Percentiles rank a stretch among this genome's conserved stretches.
These are phyloP conservation scores for Phyto melanocephala DNA, from an alignment of 2,888 invertebrate species.

Conservation along the genomic window DNA sequence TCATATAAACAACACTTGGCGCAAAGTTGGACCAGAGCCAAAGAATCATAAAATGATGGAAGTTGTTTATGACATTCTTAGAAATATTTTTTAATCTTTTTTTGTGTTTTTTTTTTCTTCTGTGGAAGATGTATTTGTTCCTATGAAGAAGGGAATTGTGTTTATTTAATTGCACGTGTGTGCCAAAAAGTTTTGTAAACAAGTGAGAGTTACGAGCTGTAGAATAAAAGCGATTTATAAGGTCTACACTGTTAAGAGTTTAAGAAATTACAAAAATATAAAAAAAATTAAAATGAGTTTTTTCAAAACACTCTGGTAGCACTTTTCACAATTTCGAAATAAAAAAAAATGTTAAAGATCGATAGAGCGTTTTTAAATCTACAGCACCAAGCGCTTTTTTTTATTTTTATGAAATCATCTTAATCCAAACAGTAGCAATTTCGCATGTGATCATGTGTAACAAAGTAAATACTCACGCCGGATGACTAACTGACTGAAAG, in stretches of 20 bases:
- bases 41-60: conserved; percentile 48
- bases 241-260: neutral
- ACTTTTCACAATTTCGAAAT: no score
- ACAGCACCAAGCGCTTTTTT: neutral
- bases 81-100: conserved; percentile 23
- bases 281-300: no score
- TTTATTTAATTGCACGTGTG: neutral
- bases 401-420: neutral
- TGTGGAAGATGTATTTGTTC: neutral
- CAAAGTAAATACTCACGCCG: neutral
- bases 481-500: neutral
- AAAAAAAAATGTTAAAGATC: no score
- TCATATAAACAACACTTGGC: conserved; percentile 49
- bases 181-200: conserved; percentile 28
- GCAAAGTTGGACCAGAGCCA: conserved; percentile 59
- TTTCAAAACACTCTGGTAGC: no score
- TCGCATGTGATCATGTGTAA: conserved; percentile 7
- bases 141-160: neutral
- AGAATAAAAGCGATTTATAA: neutral
- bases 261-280: no score
- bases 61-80: conserved; percentile 60
- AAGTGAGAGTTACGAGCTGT: conserved; percentile 39
- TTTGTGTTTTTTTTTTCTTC: neutral
- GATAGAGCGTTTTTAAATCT: neutral
- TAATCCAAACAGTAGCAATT: conserved; percentile 33